Evolutionary conservation across 2,888 invertebrate species (phyloP).

Genomic region (Plagiodera versicolora): DNA sequence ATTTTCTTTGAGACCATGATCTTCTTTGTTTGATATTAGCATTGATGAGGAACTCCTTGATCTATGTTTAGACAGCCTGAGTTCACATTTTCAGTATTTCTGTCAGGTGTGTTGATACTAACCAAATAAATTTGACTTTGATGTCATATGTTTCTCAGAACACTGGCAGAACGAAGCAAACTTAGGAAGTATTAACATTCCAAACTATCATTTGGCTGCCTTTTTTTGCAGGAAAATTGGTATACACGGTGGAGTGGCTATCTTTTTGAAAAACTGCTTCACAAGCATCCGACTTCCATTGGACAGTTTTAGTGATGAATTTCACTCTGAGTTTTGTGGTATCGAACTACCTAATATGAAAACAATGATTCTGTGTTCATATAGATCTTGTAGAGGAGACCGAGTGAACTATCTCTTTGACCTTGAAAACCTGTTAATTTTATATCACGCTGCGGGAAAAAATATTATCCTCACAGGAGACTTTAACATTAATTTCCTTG

Average conservation of each 20-base stretch:
- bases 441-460: background rate
- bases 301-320: background rate
- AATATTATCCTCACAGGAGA: no score
- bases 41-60: no score
- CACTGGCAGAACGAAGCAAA: slow-evolving; percentile 3
- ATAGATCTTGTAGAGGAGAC: background rate
- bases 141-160: slow-evolving; percentile 6
- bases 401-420: background rate
- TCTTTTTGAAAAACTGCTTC: slow-evolving; percentile 2
- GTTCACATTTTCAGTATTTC: no score
- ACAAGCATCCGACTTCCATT: background rate
- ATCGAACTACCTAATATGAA: background rate
- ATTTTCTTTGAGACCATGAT: no score
- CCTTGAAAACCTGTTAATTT: background rate
- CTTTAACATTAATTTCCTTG: background rate
- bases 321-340: slow-evolving; percentile 2
- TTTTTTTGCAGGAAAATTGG: slow-evolving; percentile 7
- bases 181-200: background rate
- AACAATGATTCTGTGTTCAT: background rate
- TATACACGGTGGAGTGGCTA: slow-evolving; percentile 5
- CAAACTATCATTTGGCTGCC: background rate
- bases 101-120: no score
- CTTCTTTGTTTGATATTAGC: no score
- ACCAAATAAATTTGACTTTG: slow-evolving; percentile 10
- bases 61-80: no score